A percentile compares a stretch with the other conserved stretches of the same genome.
phyloP scores from a whole-genome alignment of 2,113 vertebrate genomes.

The Tychaedon coryphoeus region DNA sequence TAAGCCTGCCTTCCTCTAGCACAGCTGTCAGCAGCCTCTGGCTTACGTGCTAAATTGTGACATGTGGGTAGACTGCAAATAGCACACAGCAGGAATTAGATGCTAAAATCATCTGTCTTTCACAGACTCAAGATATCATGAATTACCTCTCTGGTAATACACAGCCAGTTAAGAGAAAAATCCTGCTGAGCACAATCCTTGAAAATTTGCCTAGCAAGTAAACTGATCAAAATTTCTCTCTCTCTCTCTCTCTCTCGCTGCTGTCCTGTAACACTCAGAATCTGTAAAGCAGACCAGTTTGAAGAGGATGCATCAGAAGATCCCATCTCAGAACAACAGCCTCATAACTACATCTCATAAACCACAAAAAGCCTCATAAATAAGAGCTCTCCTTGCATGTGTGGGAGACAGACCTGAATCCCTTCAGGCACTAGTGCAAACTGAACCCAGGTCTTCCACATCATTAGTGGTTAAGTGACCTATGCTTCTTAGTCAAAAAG shows the following conservation, averaged over 20 bases:
- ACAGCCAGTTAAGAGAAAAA: not conserved
- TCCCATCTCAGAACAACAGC: not conserved
- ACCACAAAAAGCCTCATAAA: constrained; percentile 3
- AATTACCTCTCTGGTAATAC: not conserved
- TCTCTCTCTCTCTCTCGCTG: not conserved
- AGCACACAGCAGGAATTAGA: not conserved
- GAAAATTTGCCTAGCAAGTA: not conserved
- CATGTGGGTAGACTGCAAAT: not conserved
- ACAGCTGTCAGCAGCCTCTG: not conserved
- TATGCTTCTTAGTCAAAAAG: not conserved
- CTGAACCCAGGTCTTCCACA: not conserved
- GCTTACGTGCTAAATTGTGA: not conserved
- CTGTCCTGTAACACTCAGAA: not conserved
- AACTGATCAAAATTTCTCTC: not conserved
- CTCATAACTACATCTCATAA: not conserved
- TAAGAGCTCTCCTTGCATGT: not conserved
- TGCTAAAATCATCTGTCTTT: not conserved
- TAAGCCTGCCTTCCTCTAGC: not conserved
- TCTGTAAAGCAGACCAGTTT: not conserved
- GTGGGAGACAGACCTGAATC: not conserved
- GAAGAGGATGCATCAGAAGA: not conserved
- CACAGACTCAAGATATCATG: not conserved
- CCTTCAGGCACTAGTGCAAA: not conserved
- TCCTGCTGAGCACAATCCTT: not conserved
- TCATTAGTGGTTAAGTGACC: not conserved